Conservation (phyloP, 2,888 invertebrate species). For the Terebella lapidaria region DNA sequence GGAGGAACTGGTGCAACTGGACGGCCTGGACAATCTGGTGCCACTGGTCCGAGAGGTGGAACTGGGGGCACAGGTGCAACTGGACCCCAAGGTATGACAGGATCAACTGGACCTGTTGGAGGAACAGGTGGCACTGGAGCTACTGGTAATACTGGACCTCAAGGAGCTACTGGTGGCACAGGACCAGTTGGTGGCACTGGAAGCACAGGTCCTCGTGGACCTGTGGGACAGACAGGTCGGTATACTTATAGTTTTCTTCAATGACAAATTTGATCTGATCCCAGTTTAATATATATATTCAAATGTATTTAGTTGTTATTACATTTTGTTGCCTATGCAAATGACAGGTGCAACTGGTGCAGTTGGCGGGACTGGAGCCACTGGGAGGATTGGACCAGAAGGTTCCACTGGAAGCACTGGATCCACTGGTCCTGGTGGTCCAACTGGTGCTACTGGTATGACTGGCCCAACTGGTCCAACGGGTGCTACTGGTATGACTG, state of each 20-base stretch:
- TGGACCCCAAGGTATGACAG: slow-evolving; percentile 10
- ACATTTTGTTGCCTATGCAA: too few species aligned
- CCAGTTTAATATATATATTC: too few species aligned
- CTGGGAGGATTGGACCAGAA: slow-evolving; percentile 19
- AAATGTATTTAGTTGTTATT: too few species aligned
- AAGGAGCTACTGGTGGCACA: slow-evolving; percentile 7
- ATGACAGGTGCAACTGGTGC: slow-evolving; percentile 13
- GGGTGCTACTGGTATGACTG: slow-evolving; percentile 14
- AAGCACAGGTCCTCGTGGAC: slow-evolving; percentile 5
- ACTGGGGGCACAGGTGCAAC: slow-evolving; percentile 6
- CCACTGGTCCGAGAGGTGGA: slow-evolving; percentile 1
- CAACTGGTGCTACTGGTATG: slow-evolving; percentile 18
- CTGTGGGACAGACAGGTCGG: slow-evolving; percentile 9
- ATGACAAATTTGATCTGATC: too few species aligned
- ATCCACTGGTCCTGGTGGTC: slow-evolving; percentile 16
- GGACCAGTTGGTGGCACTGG: slow-evolving; percentile 11
- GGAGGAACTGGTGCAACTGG: not conserved
- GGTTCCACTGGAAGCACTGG: too few species aligned
- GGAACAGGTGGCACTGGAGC: slow-evolving; percentile 5
- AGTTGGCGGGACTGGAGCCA: slow-evolving; percentile 14
- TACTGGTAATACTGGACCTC: not conserved
- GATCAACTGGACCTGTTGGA: slow-evolving; percentile 7
- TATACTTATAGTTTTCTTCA: too few species aligned
- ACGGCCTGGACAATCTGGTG: not conserved
- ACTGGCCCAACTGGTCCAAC: slow-evolving; percentile 7